Evolutionary conservation across 1,140 invertebrate species (phyloP), one percentile per base, ranked within the genome.

Genomic region (Delia radicum): DNA sequence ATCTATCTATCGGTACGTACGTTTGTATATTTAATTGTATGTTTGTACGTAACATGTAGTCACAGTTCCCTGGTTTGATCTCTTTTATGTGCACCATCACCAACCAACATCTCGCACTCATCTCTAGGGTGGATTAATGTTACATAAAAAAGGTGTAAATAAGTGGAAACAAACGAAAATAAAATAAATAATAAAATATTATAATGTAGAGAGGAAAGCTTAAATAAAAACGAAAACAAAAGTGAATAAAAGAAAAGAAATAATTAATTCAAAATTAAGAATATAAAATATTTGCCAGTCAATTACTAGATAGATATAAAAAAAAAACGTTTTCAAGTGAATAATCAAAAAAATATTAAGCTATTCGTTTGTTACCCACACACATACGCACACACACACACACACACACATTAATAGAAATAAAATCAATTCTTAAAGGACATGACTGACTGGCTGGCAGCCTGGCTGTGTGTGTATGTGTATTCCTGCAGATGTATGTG

Each of bases 121-220:
- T 55, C 48, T 55, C 18, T 21, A 21, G 48, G 48, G 48, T 55
- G n/a, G 48, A 55, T 55, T 55, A 55, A 55, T 55, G 48, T 55
- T 55, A 55, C 48, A 55, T 55, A 55, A 55, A 55, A 55, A 55
- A 55, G n/a, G 48, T 55, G 48, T 55, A 55, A 55, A 55, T 55
- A 55, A 55, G 48, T 55, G 21, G 33, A 7, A 37, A 37, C 33
- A 37, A 37, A n/a, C 13, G 33, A 37, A 7, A 37, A 37, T 37
- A 37, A 37, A 10, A 37, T 10, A 10, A 13, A 37, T 37, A n/a
- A n/a, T n/a, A n/a, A n/a, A n/a, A n/a, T n/a, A n/a, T n/a, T 10
- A 37, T 37, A 13, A 37, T 37, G 33, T 37, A 10, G 33, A 37
- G 13, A 37, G n/a, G n/a, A n/a, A 37, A 37, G 33, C n/a, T 37